A percentile compares a stretch with the other conserved stretches of the same genome.
phyloP scores from a whole-genome alignment of 2,888 invertebrate genomes.

The Aspidiotus destructor region DNA sequence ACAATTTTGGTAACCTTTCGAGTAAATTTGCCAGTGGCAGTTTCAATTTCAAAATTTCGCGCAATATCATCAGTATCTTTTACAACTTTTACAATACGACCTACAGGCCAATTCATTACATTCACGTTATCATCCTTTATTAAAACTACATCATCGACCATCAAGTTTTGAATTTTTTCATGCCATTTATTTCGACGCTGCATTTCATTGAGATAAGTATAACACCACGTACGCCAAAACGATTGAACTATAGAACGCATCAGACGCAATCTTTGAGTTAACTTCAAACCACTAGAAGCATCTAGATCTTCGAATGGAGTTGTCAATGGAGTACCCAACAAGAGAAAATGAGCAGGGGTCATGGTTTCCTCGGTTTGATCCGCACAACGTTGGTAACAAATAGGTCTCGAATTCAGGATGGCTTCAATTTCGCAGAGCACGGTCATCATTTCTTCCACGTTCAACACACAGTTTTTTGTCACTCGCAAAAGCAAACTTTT shows the following conservation, averaged over 20 bases:
- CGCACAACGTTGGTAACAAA: neutral
- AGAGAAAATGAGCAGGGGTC: neutral
- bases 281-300: neutral
- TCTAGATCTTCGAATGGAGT: neutral
- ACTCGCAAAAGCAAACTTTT: constrained; percentile 13
- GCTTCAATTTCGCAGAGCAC: constrained; percentile 1
- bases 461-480: neutral
- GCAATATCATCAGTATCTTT: neutral
- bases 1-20: neutral
- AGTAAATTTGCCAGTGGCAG: neutral
- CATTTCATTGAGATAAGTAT: neutral
- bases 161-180: neutral
- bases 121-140: constrained; percentile 9
- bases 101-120: constrained; percentile 16
- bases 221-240: neutral
- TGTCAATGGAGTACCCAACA: neutral
- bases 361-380: neutral
- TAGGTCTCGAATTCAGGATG: constrained; percentile 11
- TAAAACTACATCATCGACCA: constrained; percentile 2
- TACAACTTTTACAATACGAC: constrained; percentile 5
- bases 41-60: neutral
- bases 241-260: constrained; percentile 1
- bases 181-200: constrained; percentile 12
- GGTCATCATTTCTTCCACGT: constrained; percentile 10
- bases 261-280: neutral